A percentile compares a stretch with the other conserved stretches of the same genome.
Conservation (phyloP, 2,797 vertebrate genomes). For the Macrochelys suwanniensis region DNA sequence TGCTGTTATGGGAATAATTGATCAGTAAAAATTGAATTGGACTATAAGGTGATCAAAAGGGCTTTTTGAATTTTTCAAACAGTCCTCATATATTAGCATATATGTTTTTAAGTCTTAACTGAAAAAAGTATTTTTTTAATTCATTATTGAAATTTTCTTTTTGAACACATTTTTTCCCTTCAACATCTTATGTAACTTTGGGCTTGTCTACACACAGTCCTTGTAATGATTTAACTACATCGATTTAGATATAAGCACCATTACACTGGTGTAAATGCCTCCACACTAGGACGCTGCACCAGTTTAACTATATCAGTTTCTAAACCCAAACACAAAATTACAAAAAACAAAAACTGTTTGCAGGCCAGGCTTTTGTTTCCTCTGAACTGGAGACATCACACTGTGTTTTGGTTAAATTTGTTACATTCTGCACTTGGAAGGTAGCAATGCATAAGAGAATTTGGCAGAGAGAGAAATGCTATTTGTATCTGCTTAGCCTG, state of each 20-base stretch:
- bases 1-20: not conserved
- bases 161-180: not conserved
- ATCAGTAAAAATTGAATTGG: constrained; percentile 26
- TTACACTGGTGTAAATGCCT: not conserved
- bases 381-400: not conserved
- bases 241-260: not conserved
- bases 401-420: not conserved
- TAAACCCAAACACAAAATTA: not conserved
- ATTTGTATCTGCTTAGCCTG: not conserved
- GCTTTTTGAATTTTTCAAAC: not conserved
- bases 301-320: not conserved
- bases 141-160: not conserved
- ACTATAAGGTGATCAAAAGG: not conserved
- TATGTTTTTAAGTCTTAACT: constrained; percentile 12
- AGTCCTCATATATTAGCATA: not conserved
- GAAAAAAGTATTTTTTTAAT: fast-evolving
- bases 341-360: not conserved
- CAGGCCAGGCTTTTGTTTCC: not conserved
- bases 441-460: not conserved
- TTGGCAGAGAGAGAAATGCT: not conserved
- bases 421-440: not conserved
- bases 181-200: not conserved
- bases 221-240: not conserved
- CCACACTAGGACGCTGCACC: not conserved
- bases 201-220: not conserved